Evolutionary conservation across 2,797 vertebrate genomes (phyloP).

Genomic region (Vireo griseus): DNA sequence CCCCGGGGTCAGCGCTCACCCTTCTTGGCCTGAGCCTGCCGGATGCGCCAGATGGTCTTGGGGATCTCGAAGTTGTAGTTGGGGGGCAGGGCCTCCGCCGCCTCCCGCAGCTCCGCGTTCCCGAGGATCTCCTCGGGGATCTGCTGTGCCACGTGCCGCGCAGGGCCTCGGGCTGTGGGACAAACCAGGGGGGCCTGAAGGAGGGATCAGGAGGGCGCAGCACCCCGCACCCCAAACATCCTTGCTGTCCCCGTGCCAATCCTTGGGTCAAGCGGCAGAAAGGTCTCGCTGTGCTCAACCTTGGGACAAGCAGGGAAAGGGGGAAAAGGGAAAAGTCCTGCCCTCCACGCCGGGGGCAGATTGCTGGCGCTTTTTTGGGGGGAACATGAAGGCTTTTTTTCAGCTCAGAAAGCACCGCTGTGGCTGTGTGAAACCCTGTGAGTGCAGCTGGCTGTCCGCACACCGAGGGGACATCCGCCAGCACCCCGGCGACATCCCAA

Average conservation of each 20-base stretch:
- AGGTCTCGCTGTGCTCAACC: background rate
- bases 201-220: fast-evolving
- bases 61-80: constrained; percentile 99
- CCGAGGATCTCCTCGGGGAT: constrained; percentile 90
- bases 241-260: fast-evolving
- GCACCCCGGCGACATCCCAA: background rate
- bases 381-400: fast-evolving
- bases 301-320: fast-evolving
- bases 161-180: constrained; percentile 72
- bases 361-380: fast-evolving
- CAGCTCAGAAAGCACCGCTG: background rate
- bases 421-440: fast-evolving
- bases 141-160: constrained; percentile 82
- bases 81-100: constrained; percentile 78
- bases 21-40: constrained; percentile 84
- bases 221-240: background rate
- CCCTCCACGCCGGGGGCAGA: too few relatives aligned
- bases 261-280: fast-evolving
- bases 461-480: fast-evolving
- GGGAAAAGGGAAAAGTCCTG: background rate
- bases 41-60: constrained; percentile 94
- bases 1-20: constrained; percentile 72
- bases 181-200: background rate
- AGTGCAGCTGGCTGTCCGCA: background rate
- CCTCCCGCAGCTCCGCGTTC: constrained; percentile 80